These are phyloP conservation scores for Melanotaenia duboulayi DNA, from an alignment of 2,113 vertebrate species.

Conservation along the genomic window DNA sequence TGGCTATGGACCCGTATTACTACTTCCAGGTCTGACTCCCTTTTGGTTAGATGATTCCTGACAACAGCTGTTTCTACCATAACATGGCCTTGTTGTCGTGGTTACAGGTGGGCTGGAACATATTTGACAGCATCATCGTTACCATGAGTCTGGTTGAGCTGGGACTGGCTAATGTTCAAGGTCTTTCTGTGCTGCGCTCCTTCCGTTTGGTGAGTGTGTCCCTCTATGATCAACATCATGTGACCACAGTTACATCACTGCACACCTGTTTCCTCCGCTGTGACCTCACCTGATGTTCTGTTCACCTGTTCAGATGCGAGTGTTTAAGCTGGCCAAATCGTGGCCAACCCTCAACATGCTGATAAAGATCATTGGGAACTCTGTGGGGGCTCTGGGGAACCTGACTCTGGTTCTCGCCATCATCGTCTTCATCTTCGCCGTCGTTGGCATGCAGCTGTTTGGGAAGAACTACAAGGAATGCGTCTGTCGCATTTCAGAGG, in stretches of 20 bases:
- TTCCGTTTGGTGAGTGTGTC: constrained; percentile 88
- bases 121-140: constrained; percentile 97
- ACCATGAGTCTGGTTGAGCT: constrained; percentile 95
- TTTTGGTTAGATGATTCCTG: neutral
- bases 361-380: constrained; percentile 97
- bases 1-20: constrained; percentile 93
- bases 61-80: neutral
- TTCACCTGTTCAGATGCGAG: constrained; percentile 85
- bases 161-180: constrained; percentile 90
- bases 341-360: constrained; percentile 98
- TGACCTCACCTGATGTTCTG: neutral
- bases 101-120: constrained; percentile 93
- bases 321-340: constrained; percentile 96
- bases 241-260: neutral
- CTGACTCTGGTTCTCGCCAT: constrained; percentile 94
- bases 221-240: neutral
- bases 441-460: constrained; percentile 97
- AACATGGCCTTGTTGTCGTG: constrained; percentile 12
- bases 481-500: constrained; percentile 89
- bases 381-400: constrained; percentile 93
- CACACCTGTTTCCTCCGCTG: neutral
- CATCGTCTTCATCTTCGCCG: constrained; percentile 97
- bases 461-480: constrained; percentile 94
- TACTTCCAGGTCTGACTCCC: constrained; percentile 85
- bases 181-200: constrained; percentile 94